These are phyloP conservation scores for Corydoras sp. DNA, from an alignment of 2,113 vertebrate species.

Conservation along the genomic window DNA sequence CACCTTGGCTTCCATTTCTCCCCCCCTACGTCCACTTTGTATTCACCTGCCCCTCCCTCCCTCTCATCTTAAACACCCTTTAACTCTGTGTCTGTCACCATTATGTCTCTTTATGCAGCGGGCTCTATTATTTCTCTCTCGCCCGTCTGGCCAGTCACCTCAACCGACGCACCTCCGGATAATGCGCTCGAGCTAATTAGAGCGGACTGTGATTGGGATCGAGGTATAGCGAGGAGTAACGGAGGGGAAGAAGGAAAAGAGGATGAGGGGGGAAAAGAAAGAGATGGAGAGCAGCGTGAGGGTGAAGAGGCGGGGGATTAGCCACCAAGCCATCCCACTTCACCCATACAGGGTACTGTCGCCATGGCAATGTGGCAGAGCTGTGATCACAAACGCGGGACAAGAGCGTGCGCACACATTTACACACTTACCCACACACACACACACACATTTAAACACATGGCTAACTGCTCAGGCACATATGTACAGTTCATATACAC, in stretches of 20 bases:
- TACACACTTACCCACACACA: constrained; percentile 17
- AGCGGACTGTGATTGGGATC: constrained; percentile 22
- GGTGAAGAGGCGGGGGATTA: constrained; percentile 64
- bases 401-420: constrained; percentile 51
- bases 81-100: background rate
- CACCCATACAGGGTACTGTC: constrained; percentile 70
- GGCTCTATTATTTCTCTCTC: background rate
- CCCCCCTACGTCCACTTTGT: constrained; percentile 47
- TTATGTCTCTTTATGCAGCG: background rate
- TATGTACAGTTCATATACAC: background rate
- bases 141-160: background rate
- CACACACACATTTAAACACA: constrained; percentile 30
- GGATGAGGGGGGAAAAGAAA: constrained; percentile 50
- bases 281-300: constrained; percentile 33
- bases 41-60: constrained; percentile 14
- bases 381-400: constrained; percentile 66
- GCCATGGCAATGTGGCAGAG: constrained; percentile 75
- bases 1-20: constrained; percentile 20
- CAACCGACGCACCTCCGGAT: background rate
- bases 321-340: constrained; percentile 67
- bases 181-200: constrained; percentile 57
- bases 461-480: constrained; percentile 23
- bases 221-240: constrained; percentile 2
- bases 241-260: constrained; percentile 44
- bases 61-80: background rate